phyloP scores from a whole-genome alignment of 2,888 invertebrate species.

The Pollenia labialis region DNA sequence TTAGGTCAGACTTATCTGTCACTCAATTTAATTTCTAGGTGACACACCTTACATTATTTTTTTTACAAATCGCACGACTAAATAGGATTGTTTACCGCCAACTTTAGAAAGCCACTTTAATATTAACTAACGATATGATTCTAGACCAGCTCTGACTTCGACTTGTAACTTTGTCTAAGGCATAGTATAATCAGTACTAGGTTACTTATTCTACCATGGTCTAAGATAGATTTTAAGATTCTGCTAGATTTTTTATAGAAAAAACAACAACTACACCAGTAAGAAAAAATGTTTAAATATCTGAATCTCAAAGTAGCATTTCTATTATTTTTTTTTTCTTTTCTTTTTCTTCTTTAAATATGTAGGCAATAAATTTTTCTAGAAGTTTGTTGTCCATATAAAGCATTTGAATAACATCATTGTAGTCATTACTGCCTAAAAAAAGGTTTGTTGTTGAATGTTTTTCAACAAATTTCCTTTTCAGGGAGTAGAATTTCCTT shows the following conservation, averaged over 20 bases:
- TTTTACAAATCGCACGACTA: too few relatives aligned
- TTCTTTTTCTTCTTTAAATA: background rate
- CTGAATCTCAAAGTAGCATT: slow-evolving; percentile 58
- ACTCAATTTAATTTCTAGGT: too few relatives aligned
- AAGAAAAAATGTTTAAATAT: slow-evolving; percentile 42
- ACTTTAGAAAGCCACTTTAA: too few relatives aligned
- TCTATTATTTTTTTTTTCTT: background rate
- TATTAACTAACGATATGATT: background rate
- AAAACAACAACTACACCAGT: slow-evolving; percentile 38
- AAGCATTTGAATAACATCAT: slow-evolving; percentile 69
- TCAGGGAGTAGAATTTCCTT: slow-evolving; percentile 10
- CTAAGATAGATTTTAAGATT: slow-evolving; percentile 53
- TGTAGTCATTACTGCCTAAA: slow-evolving; percentile 37
- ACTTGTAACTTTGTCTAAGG: slow-evolving; percentile 11
- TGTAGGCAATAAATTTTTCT: slow-evolving; percentile 1
- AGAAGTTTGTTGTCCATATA: slow-evolving; percentile 64
- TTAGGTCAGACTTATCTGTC: too few relatives aligned
- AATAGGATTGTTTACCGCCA: background rate
- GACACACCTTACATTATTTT: too few relatives aligned
- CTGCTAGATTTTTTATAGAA: slow-evolving; percentile 13
- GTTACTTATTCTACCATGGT: too few relatives aligned
- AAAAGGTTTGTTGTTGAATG: slow-evolving; percentile 34
- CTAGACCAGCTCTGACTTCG: slow-evolving; percentile 4
- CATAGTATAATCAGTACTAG: too few relatives aligned
- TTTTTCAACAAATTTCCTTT: slow-evolving; percentile 1